phyloP scores from a whole-genome alignment of 1,140 invertebrate species.

The Phymastichus coffea region DNA sequence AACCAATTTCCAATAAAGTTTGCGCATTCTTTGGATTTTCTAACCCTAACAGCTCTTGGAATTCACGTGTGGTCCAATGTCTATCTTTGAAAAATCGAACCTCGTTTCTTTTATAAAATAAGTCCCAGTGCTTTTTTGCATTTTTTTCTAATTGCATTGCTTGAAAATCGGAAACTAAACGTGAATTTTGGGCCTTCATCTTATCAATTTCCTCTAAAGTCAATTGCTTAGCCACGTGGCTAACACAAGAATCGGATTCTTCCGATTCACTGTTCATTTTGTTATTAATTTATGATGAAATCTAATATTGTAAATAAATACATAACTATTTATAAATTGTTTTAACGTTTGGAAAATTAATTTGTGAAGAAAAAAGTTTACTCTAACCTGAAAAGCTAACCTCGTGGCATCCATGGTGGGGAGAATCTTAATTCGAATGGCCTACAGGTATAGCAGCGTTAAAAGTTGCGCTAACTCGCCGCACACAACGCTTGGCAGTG shows the following conservation, averaged over 20 bases:
- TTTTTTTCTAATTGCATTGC: constrained; percentile 82
- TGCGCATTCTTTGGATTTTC: constrained; percentile 46
- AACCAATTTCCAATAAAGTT: constrained; percentile 85
- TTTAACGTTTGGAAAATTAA: no score
- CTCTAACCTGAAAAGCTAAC: no score
- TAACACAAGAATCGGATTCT: background rate
- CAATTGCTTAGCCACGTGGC: constrained; percentile 38
- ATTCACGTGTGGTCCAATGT: constrained; percentile 96
- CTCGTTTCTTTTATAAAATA: constrained; percentile 95
- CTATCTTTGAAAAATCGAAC: constrained; percentile 94
- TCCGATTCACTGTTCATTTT: constrained; percentile 28
- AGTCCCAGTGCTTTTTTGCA: constrained; percentile 93
- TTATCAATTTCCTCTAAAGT: constrained; percentile 62
- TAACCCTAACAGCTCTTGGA: constrained; percentile 71
- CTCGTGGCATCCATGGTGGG: no score
- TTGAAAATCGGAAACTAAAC: constrained; percentile 74
- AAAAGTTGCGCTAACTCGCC: no score
- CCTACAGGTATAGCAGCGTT: no score
- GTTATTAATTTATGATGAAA: background rate
- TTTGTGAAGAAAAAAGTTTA: no score
- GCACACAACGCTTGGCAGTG: no score
- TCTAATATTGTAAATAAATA: no score
- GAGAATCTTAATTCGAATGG: no score
- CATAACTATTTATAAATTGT: no score
- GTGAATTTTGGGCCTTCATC: constrained; percentile 67